These are phyloP conservation scores for Bufo bufo DNA, from an alignment of 2,113 vertebrate species.

Conservation along the genomic window DNA sequence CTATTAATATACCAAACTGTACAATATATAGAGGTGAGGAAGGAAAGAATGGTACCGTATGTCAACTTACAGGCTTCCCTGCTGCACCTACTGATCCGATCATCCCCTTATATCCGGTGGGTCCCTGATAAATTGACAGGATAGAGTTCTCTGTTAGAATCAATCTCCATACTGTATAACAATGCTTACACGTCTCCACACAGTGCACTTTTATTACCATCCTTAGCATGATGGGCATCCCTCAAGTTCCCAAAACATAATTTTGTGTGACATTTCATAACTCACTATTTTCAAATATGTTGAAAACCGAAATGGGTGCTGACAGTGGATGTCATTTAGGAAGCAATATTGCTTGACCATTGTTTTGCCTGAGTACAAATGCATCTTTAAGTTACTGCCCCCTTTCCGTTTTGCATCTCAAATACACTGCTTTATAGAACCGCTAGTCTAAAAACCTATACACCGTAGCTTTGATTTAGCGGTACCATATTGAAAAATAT, in stretches of 20 bases:
- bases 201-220: not conserved
- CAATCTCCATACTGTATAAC: not conserved
- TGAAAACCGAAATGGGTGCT: not conserved
- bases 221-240: not conserved
- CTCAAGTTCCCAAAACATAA: not conserved
- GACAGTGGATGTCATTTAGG: not conserved
- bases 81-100: slow-evolving; percentile 81
- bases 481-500: not conserved
- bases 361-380: too few species aligned
- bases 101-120: slow-evolving; percentile 93
- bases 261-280: not conserved
- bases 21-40: not conserved
- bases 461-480: not conserved
- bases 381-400: too few species aligned
- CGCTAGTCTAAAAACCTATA: not conserved
- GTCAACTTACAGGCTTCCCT: slow-evolving; percentile 80
- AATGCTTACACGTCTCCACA: not conserved
- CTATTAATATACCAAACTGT: not conserved
- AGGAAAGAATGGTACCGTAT: not conserved
- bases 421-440: not conserved
- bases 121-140: slow-evolving; percentile 75
- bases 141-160: slow-evolving; percentile 11
- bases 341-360: not conserved
- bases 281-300: not conserved
- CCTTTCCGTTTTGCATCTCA: not conserved